Evolutionary conservation across 1,140 invertebrate genomes (phyloP).

Genomic region (Pseudobourletiella spinata): DNA sequence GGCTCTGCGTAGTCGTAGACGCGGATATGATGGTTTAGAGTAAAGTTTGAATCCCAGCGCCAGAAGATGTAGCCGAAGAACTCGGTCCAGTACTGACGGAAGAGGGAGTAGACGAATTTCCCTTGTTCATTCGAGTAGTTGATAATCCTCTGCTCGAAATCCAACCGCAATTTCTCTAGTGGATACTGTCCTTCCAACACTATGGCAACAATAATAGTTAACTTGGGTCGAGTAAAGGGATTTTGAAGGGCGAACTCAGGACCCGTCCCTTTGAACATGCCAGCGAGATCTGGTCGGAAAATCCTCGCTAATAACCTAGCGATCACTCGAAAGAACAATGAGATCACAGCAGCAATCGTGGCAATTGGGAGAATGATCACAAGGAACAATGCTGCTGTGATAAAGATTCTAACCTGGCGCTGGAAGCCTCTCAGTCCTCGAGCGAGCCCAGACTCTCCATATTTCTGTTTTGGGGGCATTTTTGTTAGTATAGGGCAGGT

Average conservation of each 20-base stretch:
- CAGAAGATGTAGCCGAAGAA: background rate
- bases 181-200: background rate
- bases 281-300: background rate
- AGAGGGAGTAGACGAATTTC: background rate
- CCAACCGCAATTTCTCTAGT: background rate
- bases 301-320: background rate
- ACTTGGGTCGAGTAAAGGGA: background rate
- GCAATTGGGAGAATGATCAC: too few relatives aligned
- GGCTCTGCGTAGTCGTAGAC: background rate
- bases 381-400: too few relatives aligned
- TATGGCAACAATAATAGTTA: background rate
- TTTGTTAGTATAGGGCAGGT: too few relatives aligned
- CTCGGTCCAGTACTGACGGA: background rate
- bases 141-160: background rate
- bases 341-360: too few relatives aligned
- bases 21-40: background rate
- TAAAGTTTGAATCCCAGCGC: background rate
- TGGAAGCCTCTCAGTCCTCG: too few relatives aligned
- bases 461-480: too few relatives aligned
- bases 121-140: background rate
- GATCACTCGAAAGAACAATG: too few relatives aligned
- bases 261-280: background rate
- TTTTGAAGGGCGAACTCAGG: background rate
- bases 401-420: too few relatives aligned
- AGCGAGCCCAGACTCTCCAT: too few relatives aligned